Evolutionary conservation across 2,888 invertebrate genomes (phyloP), one percentile per base, ranked within the genome.

Genomic region (Eupeodes latifasciatus): DNA sequence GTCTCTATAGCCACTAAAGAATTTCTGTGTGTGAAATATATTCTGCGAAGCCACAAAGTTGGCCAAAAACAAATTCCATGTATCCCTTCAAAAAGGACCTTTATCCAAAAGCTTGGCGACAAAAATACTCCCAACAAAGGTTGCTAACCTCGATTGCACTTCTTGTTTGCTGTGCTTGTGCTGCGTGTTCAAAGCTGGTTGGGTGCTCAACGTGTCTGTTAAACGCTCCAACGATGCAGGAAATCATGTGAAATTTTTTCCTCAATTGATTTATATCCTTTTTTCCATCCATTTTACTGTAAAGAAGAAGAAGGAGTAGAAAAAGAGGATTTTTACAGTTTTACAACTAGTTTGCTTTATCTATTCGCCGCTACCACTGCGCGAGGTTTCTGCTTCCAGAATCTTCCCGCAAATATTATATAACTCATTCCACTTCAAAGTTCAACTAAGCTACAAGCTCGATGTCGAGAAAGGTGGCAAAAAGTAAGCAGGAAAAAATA

Each of bases 201-300:
- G 44, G 72, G 72, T 75, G 74, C 75, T 85, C 59, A 81, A 76
- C 69, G 85, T 84, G 77, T 74, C 81, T 85, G 77, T 81, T 85
- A 88, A 85, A 88, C 88, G 88, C 88, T 88, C 88, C 85, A 88
- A 66, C 88, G 88, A 88, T 88, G 88, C 88, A 88, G 88, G 85
- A 88, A 88, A 88, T 88, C 88, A 88, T 85, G 85, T 85, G 88
- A 88, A 81, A 81, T 88, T 85, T 71, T 84, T 85, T 81, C 67
- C 67, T 66, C 81, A 88, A 88, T 88, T 88, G 88, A 88, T 88
- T 88, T 88, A 88, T 88, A 88, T 85, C 81, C 81, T 81, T 84
- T 78, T 75, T 78, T 44, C 11, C 49, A 27, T 47, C 36, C 72
- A 72, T 27, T 49, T 47, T 79, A 59, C 27, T 27, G 51, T 64